Evolutionary conservation across 2,888 invertebrate genomes (phyloP).

Genomic region (Serrognathus titanus): DNA sequence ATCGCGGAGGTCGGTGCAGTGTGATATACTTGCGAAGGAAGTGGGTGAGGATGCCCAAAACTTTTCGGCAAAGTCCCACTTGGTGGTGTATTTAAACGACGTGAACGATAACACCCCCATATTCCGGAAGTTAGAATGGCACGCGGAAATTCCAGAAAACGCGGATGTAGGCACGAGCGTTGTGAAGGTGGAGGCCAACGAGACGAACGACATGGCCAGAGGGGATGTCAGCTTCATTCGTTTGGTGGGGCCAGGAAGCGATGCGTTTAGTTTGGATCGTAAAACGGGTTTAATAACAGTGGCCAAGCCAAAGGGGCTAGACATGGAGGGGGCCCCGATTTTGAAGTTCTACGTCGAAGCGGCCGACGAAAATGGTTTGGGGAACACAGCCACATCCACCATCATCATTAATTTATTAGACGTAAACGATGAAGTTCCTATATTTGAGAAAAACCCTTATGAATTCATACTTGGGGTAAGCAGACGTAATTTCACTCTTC

Average conservation of each 20-base stretch:
- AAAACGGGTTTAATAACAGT: constrained; percentile 78
- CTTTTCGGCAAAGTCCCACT: constrained; percentile 68
- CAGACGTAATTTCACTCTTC: constrained; percentile 67
- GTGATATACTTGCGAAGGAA: constrained; percentile 76
- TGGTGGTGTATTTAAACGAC: constrained; percentile 79
- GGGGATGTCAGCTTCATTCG: constrained; percentile 62
- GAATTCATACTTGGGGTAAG: constrained; percentile 76
- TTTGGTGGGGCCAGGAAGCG: constrained; percentile 73
- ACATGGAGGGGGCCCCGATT: constrained; percentile 76
- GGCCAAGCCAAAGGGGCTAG: constrained; percentile 71
- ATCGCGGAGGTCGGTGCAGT: constrained; percentile 65
- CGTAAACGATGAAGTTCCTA: constrained; percentile 84
- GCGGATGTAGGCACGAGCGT: constrained; percentile 57
- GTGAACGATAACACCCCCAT: constrained; percentile 85
- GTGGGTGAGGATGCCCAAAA: constrained; percentile 69
- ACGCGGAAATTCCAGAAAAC: constrained; percentile 76
- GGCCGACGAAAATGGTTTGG: constrained; percentile 79
- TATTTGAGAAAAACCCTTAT: constrained; percentile 75
- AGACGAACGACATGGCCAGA: constrained; percentile 78
- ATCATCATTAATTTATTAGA: constrained; percentile 69
- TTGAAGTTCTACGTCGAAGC: constrained; percentile 82
- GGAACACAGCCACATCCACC: constrained; percentile 70
- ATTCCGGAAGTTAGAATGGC: constrained; percentile 71
- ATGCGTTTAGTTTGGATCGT: constrained; percentile 74
- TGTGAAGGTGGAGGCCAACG: constrained; percentile 70